Evolutionary conservation across 2,113 vertebrate genomes (phyloP).

Genomic region (Fulica atra): DNA sequence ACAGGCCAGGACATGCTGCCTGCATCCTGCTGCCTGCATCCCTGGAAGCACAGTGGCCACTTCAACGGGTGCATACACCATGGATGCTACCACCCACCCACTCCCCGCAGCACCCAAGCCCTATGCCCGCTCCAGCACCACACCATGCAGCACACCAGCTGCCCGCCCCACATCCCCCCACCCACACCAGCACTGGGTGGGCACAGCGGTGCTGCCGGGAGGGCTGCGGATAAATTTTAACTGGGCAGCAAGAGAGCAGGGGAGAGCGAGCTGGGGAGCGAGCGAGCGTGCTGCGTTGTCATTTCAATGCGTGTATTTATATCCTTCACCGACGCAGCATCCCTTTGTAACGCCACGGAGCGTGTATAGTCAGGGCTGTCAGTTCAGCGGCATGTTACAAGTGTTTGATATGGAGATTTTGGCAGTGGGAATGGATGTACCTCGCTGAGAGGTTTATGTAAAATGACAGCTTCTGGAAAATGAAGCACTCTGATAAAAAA

Average conservation of each 20-base stretch:
- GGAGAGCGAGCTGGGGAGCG: background rate
- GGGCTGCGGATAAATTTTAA: background rate
- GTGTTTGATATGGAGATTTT: conserved; percentile 75
- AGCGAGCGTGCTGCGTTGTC: background rate
- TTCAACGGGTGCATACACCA: background rate
- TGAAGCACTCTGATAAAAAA: conserved; percentile 62
- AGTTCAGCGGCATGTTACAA: conserved; percentile 64
- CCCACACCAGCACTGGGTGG: fast-evolving
- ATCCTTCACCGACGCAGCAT: conserved; percentile 40
- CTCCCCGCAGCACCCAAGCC: background rate
- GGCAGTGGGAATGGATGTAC: conserved; percentile 73
- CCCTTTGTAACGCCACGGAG: conserved; percentile 28
- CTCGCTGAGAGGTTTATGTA: conserved; percentile 73
- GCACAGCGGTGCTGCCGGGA: background rate
- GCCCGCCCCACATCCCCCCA: background rate
- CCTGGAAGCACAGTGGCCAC: background rate
- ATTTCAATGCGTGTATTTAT: background rate
- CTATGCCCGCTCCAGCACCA: fast-evolving
- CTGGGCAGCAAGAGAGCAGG: background rate
- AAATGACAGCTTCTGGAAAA: conserved; percentile 79
- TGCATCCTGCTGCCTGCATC: background rate
- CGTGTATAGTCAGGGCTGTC: conserved; percentile 62
- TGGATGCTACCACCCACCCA: background rate
- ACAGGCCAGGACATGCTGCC: background rate
- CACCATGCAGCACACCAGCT: fast-evolving